Percentiles rank a stretch among this genome's conserved stretches.
These are phyloP conservation scores for Lucilia cuprina DNA, from an alignment of 1,140 invertebrate genomes.

Conservation along the genomic window DNA sequence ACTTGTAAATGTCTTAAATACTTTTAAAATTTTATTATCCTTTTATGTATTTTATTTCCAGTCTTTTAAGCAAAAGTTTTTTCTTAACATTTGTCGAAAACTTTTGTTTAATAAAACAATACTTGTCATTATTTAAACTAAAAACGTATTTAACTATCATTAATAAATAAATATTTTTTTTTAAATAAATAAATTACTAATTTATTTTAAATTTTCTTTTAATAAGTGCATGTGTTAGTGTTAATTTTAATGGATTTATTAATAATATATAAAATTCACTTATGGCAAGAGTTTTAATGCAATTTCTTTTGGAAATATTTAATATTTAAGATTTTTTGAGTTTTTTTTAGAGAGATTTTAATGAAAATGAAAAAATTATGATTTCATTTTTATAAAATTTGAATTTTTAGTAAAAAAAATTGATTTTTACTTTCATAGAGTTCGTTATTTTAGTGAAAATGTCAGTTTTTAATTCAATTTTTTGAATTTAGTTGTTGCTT, in stretches of 20 bases:
- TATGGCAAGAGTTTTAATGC: not conserved
- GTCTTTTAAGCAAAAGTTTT: not conserved
- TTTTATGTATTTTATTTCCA: conserved; percentile 11
- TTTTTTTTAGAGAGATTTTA: no score
- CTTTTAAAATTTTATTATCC: not conserved
- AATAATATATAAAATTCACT: not conserved
- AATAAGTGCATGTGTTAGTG: not conserved
- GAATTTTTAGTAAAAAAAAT: no score
- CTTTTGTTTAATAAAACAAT: conserved; percentile 9
- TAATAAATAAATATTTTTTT: conserved; percentile 15
- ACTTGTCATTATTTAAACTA: conserved; percentile 30
- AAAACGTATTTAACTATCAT: not conserved
- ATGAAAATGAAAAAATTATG: no score
- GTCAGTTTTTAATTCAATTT: no score
- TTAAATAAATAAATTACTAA: conserved; percentile 20
- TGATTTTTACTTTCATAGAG: no score
- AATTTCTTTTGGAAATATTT: not conserved
- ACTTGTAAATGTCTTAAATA: not conserved
- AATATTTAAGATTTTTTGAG: no score
- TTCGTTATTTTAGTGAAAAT: no score
- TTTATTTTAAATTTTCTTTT: not conserved
- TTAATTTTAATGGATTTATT: not conserved
- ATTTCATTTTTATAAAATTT: no score
- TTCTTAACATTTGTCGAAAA: not conserved
- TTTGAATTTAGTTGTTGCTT: no score